A percentile compares a stretch with the other conserved stretches of the same genome.
Conservation (phyloP, 2,113 vertebrate genomes). For the Chaetura pelagica region DNA sequence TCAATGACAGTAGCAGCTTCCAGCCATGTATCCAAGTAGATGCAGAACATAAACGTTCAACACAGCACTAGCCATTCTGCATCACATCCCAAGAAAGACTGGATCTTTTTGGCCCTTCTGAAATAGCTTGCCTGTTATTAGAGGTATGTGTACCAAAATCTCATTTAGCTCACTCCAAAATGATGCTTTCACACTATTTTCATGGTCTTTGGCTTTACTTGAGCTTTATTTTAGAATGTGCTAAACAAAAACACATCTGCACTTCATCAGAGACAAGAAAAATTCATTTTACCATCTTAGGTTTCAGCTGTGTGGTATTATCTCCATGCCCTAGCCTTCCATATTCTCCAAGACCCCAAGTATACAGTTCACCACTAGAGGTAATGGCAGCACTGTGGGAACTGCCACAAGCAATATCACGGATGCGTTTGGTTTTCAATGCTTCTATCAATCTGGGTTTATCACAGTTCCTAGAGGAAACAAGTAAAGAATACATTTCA, state of each 20-base stretch:
- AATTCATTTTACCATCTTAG: slow-evolving; percentile 87
- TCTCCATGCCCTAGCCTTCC: slow-evolving; percentile 96
- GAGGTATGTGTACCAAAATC: background rate
- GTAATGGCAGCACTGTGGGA: slow-evolving; percentile 98
- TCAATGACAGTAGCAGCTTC: background rate
- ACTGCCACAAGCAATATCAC: slow-evolving; percentile 96
- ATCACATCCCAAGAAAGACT: background rate
- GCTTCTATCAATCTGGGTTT: slow-evolving; percentile 96
- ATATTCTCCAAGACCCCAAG: slow-evolving; percentile 97
- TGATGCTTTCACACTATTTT: background rate
- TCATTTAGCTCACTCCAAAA: background rate
- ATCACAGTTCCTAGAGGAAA: slow-evolving; percentile 92
- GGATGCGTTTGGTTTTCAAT: slow-evolving; percentile 94
- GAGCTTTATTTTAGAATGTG: background rate
- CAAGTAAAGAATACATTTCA: background rate
- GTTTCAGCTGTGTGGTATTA: slow-evolving; percentile 96
- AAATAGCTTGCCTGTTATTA: background rate
- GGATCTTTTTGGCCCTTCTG: background rate
- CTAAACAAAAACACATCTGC: background rate
- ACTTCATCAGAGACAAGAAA: background rate
- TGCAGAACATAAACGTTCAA: background rate
- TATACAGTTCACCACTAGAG: slow-evolving; percentile 95
- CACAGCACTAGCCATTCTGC: background rate
- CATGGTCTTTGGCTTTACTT: background rate
- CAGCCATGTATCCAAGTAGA: background rate